Evolutionary conservation across 2,888 invertebrate species (phyloP).

Genomic region (Phortica magna): DNA sequence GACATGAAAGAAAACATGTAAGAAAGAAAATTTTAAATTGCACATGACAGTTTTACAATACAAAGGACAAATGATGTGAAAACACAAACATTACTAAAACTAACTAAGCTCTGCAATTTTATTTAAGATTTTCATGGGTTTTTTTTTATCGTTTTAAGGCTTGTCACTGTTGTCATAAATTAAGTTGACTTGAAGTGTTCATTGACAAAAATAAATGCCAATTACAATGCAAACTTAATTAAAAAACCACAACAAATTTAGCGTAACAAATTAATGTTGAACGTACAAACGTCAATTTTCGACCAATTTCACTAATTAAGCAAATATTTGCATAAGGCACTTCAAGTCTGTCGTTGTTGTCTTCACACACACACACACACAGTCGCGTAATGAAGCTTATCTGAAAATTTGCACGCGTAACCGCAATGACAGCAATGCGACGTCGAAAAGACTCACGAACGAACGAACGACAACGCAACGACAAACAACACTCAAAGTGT

Average conservation of each 20-base stretch:
- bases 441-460: background rate
- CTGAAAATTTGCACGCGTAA: conserved; percentile 40
- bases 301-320: conserved; percentile 69
- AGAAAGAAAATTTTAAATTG: too few species aligned
- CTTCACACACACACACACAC: background rate
- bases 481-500: background rate
- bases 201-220: conserved; percentile 40
- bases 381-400: conserved; percentile 28
- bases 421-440: conserved; percentile 26
- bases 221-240: conserved; percentile 66
- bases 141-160: too few species aligned
- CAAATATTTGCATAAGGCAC: conserved; percentile 64
- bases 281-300: conserved; percentile 16
- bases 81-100: too few species aligned
- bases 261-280: background rate
- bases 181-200: too few species aligned
- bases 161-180: too few species aligned
- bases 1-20: too few species aligned
- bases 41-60: too few species aligned
- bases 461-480: background rate
- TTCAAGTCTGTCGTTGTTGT: background rate
- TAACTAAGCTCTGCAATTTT: too few species aligned
- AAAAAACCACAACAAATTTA: conserved; percentile 59
- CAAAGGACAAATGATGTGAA: too few species aligned
- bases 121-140: too few species aligned